Evolutionary conservation across 2,113 vertebrate genomes (phyloP).

Genomic region (Caranx melampygus): DNA sequence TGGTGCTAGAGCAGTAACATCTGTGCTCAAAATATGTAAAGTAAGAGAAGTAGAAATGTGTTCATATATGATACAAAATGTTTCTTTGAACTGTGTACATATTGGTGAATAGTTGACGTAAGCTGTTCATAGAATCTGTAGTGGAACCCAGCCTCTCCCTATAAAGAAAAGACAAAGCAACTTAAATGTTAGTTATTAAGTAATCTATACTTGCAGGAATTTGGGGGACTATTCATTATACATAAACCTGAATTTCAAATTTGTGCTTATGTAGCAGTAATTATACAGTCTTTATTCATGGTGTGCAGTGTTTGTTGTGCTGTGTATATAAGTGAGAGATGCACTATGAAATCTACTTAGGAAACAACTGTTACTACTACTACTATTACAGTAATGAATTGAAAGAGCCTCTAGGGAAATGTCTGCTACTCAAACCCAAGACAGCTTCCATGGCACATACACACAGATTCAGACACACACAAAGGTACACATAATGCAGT

Average conservation of each 20-base stretch:
- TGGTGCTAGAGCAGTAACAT: too few relatives aligned
- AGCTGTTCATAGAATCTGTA: background rate
- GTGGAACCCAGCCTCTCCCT: background rate
- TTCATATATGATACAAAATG: too few relatives aligned
- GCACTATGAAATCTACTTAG: background rate
- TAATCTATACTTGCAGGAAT: background rate
- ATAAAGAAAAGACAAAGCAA: background rate
- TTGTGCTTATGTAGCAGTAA: too few relatives aligned
- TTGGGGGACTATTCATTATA: background rate
- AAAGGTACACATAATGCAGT: background rate
- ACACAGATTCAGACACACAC: background rate
- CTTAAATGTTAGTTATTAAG: background rate
- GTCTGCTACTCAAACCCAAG: background rate
- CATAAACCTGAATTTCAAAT: too few relatives aligned
- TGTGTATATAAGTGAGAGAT: background rate
- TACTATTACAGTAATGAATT: conserved; percentile 1
- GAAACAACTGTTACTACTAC: background rate
- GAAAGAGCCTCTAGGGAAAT: background rate
- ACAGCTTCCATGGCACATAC: background rate
- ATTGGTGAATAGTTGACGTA: background rate
- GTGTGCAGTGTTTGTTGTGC: background rate
- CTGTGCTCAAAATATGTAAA: too few relatives aligned
- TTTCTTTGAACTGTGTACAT: background rate
- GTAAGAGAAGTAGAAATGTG: too few relatives aligned
- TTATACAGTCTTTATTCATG: background rate